Evolutionary conservation across 1,140 invertebrate species (phyloP).

Genomic region (Drosophila miranda): DNA sequence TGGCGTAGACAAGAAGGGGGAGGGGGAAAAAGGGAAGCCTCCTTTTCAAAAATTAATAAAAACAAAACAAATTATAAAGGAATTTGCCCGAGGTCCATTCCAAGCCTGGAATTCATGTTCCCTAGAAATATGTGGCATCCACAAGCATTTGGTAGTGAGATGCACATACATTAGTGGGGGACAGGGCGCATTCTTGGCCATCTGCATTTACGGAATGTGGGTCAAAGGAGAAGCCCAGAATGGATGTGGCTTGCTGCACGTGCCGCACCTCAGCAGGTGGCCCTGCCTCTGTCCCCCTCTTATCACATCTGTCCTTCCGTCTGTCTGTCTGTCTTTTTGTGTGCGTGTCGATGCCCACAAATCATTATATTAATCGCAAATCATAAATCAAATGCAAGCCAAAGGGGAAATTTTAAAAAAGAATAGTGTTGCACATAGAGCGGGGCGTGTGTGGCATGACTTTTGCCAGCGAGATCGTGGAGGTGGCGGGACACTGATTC

Average conservation of each 20-base stretch:
- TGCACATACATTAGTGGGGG: conserved; percentile 31
- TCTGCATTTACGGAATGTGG: conserved; percentile 51
- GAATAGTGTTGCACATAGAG: conserved; percentile 48
- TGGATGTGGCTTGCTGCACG: conserved; percentile 25
- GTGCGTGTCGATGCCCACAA: conserved; percentile 47
- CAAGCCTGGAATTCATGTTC: conserved; percentile 25
- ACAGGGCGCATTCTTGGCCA: conserved; percentile 35
- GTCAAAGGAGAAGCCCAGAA: conserved; percentile 49
- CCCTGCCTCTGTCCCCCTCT: neutral
- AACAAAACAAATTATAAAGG: conserved; percentile 52
- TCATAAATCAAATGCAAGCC: conserved; percentile 72
- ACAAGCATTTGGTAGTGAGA: conserved; percentile 30
- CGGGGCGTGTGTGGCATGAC: conserved; percentile 25
- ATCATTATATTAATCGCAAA: conserved; percentile 79
- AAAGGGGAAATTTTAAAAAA: conserved; percentile 16
- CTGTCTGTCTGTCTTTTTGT: conserved; percentile 44
- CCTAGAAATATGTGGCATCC: conserved; percentile 30
- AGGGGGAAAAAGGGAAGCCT: too few species aligned
- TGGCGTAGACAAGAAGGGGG: conserved; percentile 19
- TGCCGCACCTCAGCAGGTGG: conserved; percentile 50
- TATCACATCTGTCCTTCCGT: neutral
- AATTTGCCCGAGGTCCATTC: conserved; percentile 5
- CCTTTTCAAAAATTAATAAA: conserved; percentile 33
- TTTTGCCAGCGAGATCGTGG: conserved; percentile 4
- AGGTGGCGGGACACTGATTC: neutral